Base-by-base conservation (phyloP, 1,140 invertebrate genomes). In the Drosophila elegans region DNA sequence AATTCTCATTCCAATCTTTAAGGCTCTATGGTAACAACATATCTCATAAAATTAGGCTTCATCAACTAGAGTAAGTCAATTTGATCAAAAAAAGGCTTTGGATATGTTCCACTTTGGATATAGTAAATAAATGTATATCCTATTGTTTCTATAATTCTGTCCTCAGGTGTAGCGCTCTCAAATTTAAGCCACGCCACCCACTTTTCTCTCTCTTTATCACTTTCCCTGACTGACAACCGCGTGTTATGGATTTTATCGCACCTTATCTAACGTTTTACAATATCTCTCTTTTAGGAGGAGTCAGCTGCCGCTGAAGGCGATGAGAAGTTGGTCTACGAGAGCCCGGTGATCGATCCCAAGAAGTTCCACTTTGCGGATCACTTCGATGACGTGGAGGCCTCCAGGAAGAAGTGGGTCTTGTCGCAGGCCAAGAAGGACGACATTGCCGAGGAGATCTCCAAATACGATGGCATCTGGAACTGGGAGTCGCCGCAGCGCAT, bases 381-480 rank as follows among this genome's bases (percentile, higher is more conserved):
- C 91, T 99, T 99, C 93, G 97, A 99, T 92, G 95, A 97, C 93
- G 91, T 93, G 36, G 94, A 95, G 12, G 93, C 93, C 29, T 97
- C 98, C 73, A 94, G 95, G 25, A 96, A 95, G 79, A 95, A 93
- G 67, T 99, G 98, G 98, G 93, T 97, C 1, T 93, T 95, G 69
- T 99, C 98, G 0, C 94, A 97, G 92, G 97, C 98, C 0, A 99
- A 98, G 92, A 99, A 99, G 93, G 97, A 99, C 72, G 97, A 95
- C 61, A 96, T 96, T 10, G 97, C 98, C 80, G 97, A 98, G 72
- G 95, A 96, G 72, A 96, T 99, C 69, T 96, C 98, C 3, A 98
- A 99, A 94, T 99, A 99, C 93, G 97, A 99, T 94, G 98, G 98
- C 93, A 93, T 94, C 86, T 95, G 95, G 95, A 93, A 93, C 57